Conservation (phyloP, 2,113 vertebrate species). For the Dicrurus megarhynchus region DNA sequence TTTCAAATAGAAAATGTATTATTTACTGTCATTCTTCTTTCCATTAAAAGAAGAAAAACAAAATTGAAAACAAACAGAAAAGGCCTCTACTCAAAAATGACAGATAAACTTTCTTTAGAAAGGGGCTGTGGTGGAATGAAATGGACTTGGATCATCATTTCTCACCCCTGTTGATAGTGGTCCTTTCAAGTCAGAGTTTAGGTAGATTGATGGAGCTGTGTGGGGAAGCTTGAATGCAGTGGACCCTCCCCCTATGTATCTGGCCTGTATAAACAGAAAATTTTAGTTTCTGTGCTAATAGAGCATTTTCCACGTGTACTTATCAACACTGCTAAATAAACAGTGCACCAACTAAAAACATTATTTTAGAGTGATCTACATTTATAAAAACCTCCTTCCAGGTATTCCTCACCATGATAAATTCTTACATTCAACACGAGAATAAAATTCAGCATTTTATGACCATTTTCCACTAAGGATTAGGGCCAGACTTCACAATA, state of each 20-base stretch:
- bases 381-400: not conserved
- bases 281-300: conserved; percentile 58
- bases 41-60: not conserved
- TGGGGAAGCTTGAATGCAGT: conserved; percentile 82
- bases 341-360: not conserved
- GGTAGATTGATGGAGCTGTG: conserved; percentile 78
- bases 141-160: conserved; percentile 68
- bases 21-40: not conserved
- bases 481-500: not conserved
- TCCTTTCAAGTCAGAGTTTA: conserved; percentile 86
- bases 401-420: not conserved
- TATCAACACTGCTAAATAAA: not conserved
- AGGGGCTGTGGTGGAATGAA: conserved; percentile 59
- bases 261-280: conserved; percentile 77
- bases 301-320: not conserved
- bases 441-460: not conserved
- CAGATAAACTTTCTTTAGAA: not conserved
- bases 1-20: not conserved
- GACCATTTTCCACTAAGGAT: not conserved
- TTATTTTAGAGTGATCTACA: not conserved
- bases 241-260: conserved; percentile 80
- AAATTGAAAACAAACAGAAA: not conserved
- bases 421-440: not conserved
- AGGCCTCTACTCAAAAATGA: not conserved
- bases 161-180: conserved; percentile 82